phyloP scores from a whole-genome alignment of 2,113 vertebrate genomes.

The Sinocyclocheilus maitianheensis region DNA sequence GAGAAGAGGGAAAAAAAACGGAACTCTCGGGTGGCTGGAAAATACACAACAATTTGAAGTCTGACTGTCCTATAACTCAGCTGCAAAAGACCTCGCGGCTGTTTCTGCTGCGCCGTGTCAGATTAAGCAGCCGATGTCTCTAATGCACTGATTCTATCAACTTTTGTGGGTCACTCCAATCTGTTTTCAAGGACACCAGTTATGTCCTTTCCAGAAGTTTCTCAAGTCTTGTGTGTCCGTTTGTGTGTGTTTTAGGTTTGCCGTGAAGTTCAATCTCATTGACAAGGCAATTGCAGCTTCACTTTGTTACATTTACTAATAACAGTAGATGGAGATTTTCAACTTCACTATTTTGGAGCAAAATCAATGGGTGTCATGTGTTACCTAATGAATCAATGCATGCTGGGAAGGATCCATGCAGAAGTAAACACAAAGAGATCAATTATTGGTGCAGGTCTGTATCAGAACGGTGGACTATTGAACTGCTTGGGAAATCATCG shows the following conservation, averaged over 20 bases:
- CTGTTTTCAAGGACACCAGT: slow-evolving; percentile 15
- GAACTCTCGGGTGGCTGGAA: background rate
- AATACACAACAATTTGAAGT: slow-evolving; percentile 16
- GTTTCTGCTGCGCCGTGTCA: background rate
- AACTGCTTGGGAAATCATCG: slow-evolving; percentile 43
- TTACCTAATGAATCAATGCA: slow-evolving; percentile 4
- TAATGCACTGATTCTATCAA: slow-evolving; percentile 22
- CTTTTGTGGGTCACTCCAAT: slow-evolving; percentile 11
- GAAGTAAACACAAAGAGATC: background rate
- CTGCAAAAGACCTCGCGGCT: background rate
- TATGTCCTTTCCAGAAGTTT: background rate
- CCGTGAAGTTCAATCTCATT: background rate
- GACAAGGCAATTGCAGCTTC: background rate
- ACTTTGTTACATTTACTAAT: background rate
- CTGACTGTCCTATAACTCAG: slow-evolving; percentile 21
- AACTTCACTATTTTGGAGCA: background rate
- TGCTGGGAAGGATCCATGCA: background rate
- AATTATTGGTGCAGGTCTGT: background rate
- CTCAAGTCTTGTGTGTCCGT: background rate
- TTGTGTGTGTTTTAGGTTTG: background rate
- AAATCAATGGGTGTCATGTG: background rate
- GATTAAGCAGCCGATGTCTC: background rate
- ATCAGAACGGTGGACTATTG: background rate
- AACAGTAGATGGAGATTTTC: background rate
- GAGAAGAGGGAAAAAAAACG: background rate